phyloP scores from a whole-genome alignment of 1,140 invertebrate species.

The Prorops nasuta region DNA sequence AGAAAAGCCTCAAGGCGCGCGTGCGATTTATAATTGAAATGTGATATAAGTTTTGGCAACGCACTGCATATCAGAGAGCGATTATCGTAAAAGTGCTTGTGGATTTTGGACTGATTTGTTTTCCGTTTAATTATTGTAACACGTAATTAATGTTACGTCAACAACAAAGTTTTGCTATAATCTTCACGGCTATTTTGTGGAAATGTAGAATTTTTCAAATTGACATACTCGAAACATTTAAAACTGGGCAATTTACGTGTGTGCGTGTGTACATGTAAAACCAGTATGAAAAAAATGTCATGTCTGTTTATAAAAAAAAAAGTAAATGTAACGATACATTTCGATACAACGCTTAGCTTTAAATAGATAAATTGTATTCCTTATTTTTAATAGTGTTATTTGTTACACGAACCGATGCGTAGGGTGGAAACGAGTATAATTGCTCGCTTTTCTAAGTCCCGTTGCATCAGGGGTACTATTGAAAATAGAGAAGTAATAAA shows the following conservation, averaged over 20 bases:
- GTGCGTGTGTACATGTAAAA: conserved; percentile 8
- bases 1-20: not conserved
- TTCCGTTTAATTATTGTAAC: conserved; percentile 20
- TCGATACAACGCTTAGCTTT: conserved; percentile 27
- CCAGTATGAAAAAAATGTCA: conserved; percentile 7
- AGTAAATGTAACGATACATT: conserved; percentile 24
- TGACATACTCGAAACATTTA: conserved; percentile 5
- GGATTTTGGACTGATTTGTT: conserved; percentile 17
- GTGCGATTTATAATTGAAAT: conserved; percentile 18
- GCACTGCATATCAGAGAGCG: conserved; percentile 18
- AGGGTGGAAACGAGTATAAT: too few relatives aligned
- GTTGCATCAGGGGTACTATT: too few relatives aligned
- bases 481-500: too few relatives aligned
- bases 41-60: conserved; percentile 18
- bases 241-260: conserved; percentile 8
- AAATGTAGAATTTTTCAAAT: conserved; percentile 11
- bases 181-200: conserved; percentile 4
- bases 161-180: not conserved
- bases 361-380: conserved; percentile 30
- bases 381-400: conserved; percentile 21
- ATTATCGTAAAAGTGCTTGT: conserved; percentile 18
- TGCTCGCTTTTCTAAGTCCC: too few relatives aligned
- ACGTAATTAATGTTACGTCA: conserved; percentile 15
- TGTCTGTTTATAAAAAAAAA: conserved; percentile 8
- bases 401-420: too few relatives aligned